Base-by-base conservation (phyloP, 1,140 invertebrate species). In the Branchinecta lynchi region DNA sequence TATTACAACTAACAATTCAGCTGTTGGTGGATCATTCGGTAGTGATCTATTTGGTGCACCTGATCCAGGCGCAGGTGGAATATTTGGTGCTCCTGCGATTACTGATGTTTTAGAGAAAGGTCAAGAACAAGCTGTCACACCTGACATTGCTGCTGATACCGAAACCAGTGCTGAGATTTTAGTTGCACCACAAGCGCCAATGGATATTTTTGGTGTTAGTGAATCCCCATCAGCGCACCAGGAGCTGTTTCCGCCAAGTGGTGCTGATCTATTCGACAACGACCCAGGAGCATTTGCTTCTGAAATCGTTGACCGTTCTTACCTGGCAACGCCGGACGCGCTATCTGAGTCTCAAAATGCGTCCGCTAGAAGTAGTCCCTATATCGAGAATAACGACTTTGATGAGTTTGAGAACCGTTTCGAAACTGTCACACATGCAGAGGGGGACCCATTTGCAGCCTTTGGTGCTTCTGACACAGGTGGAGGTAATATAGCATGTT, bases 381-480 rank as follows among this genome's bases (percentile, higher is more conserved):
- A 67, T 20, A 71, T 72, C 20, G 68, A 75, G 0, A 78, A 79
- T 3, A 87, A 89, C 72, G 84, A 85, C 17, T 89, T 89, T 70
- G 90, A 92, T 77, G 89, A 87, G 0, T 93, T 93, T 74, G 86
- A 89, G 3, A 87, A 88, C 0, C 90, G 92, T 77, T 93, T 93
- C 74, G 89, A 92, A 67, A 79, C 74, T 44, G 84, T 86, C 82
- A 65, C 46, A 10, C 46, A 15, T 66, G 72, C 73, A 15, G 72
- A 71, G 1, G 51, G 20, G 15, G 66, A 67, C 66, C 66, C 67
- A 0, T 32, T 32, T n/a, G 43, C 45, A 66, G 46, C 60, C 17
- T 43, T 51, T 43, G 20, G 66, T 8, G n/a, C 8, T 43, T 21
- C 20, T 68, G 17, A 17, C 43, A 12, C 12, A 20, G 3, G 1